Base-by-base conservation (phyloP, 1,140 invertebrate species). In the Eciton burchellii region DNA sequence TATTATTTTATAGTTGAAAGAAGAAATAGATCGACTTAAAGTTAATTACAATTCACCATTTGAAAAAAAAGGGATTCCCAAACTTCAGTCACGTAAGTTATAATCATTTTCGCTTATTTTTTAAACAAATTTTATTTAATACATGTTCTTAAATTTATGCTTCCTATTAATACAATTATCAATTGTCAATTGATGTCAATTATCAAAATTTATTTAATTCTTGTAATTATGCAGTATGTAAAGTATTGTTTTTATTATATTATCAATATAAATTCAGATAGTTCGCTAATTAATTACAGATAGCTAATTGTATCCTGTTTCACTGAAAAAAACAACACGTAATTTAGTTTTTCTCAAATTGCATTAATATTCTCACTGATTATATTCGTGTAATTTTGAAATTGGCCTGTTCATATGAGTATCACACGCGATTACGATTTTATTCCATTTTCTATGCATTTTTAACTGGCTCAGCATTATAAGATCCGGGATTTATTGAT, bases 1-100 rank as follows among this genome's bases (percentile, higher is more conserved):
- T 14, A 26, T n/a, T 35, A 4, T 83, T 68, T 89, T 90, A 41
- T 47, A 94, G 92, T 26, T 90, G 9, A 91, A 91, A 65, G 84
- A 87, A 19, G 91, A 94, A 59, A 26, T 91, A 0, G 85, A 91
- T 4, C 90, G 91, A 56, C 14, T 91, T 12, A 94, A 93, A 47
- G 52, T 86, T 41, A 83, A 47, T 19, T 88, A 73, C 0, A 90
- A 87, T 63, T 24, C 82, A 29, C 83, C 86, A 43, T 2, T 29
- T 16, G 79, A 88, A 9, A 91, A 89, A 16, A 85, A 84, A 43
- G 5, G 45, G 1, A 43, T 11, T 43, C 6, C 12, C 43, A 2
- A 56, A 26, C 56, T 45, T 6, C 16, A 54, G 16, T 72, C 56
- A 49, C 21, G 91, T 93, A 89, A 93, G 91, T 90, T 82, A 57